Percentiles rank a stretch among this genome's conserved stretches.
Conservation (phyloP, 2,888 invertebrate species). For the Oscheius sp. region DNA sequence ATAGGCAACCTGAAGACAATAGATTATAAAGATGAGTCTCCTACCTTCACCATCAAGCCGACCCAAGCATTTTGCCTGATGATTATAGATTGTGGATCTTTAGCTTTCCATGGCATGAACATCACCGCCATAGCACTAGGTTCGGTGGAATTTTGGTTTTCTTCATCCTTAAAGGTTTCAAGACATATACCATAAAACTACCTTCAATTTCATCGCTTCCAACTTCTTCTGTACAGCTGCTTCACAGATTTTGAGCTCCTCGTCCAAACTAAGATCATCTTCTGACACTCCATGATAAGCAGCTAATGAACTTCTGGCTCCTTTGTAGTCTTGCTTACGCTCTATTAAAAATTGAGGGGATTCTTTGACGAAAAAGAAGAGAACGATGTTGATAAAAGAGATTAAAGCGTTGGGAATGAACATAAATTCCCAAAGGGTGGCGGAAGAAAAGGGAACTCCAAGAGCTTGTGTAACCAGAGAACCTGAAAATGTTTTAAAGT, state of each 20-base stretch:
- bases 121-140: conserved; percentile 32
- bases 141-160: background rate
- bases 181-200: no score
- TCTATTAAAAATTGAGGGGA: conserved; percentile 40
- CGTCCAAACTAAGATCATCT: conserved; percentile 35
- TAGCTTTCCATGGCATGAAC: conserved; percentile 41
- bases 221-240: conserved; percentile 30
- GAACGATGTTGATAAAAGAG: conserved; percentile 25
- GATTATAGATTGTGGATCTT: conserved; percentile 27
- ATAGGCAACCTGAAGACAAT: no score
- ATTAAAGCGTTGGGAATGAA: conserved; percentile 40
- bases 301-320: conserved; percentile 37
- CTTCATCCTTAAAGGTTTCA: no score
- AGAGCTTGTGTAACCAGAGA: conserved; percentile 42
- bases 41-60: conserved; percentile 42
- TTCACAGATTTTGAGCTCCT: conserved; percentile 35
- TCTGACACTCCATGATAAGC: conserved; percentile 40
- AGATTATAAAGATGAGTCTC: no score
- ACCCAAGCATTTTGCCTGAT: conserved; percentile 41
- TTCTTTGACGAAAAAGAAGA: conserved; percentile 41
- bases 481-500: conserved; percentile 30
- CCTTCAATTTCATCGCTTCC: conserved; percentile 22
- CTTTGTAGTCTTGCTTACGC: conserved; percentile 33
- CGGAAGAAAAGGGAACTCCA: conserved; percentile 45
- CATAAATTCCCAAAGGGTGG: conserved; percentile 38